Percentiles rank a stretch among this genome's conserved stretches.
These are phyloP conservation scores for Drosophila kambysellisi DNA, from an alignment of 2,888 invertebrate genomes.

Conservation along the genomic window DNA sequence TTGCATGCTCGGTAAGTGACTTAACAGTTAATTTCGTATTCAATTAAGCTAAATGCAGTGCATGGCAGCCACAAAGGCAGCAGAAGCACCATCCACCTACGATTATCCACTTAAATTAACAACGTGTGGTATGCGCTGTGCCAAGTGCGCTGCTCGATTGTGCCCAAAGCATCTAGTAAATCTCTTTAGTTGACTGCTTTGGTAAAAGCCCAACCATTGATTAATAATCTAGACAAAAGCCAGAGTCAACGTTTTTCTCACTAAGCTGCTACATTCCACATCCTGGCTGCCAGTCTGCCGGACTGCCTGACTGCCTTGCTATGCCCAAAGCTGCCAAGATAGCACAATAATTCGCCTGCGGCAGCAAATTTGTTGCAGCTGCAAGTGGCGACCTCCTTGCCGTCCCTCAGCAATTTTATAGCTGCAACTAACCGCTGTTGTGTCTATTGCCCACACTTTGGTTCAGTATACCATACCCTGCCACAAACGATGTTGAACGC, in stretches of 20 bases:
- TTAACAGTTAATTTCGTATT: constrained; percentile 66
- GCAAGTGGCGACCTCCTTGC: constrained; percentile 9
- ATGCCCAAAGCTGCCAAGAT: constrained; percentile 53
- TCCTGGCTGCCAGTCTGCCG: not conserved
- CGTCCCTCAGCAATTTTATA: constrained; percentile 8
- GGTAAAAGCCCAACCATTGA: constrained; percentile 40
- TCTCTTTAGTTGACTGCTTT: constrained; percentile 25
- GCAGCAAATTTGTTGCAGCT: constrained; percentile 69
- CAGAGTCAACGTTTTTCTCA: constrained; percentile 23
- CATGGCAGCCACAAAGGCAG: constrained; percentile 3
- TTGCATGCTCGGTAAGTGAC: constrained; percentile 32
- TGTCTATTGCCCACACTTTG: constrained; percentile 15
- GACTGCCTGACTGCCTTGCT: constrained; percentile 8
- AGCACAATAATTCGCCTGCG: constrained; percentile 67
- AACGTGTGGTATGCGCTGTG: constrained; percentile 14
- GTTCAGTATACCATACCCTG: constrained; percentile 20
- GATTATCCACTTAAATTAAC: constrained; percentile 30
- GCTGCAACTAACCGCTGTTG: constrained; percentile 28
- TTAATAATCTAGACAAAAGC: constrained; percentile 52
- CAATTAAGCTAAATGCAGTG: constrained; percentile 49
- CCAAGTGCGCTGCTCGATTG: constrained; percentile 26
- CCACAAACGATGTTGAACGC: not conserved
- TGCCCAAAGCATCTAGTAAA: constrained; percentile 20
- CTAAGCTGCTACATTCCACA: not conserved
- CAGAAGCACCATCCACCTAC: not conserved